These are phyloP conservation scores for Polyploca ridens DNA, from an alignment of 2,888 invertebrate species.

Conservation along the genomic window DNA sequence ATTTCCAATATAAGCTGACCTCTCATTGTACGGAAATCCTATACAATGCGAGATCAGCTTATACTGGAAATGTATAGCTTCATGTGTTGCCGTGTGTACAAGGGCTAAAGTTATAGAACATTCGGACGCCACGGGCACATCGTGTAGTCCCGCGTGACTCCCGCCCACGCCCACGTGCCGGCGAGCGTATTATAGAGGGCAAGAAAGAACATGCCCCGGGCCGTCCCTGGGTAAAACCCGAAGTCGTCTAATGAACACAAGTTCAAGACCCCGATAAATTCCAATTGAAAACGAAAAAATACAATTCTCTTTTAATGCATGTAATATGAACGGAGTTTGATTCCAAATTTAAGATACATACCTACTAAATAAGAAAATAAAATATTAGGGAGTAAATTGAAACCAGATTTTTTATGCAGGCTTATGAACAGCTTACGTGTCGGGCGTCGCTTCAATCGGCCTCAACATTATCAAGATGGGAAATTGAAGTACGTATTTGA, in stretches of 20 bases:
- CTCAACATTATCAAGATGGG: background rate
- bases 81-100: too few species aligned
- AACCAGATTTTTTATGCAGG: background rate
- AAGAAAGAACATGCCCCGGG: conserved; percentile 18
- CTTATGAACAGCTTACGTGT: background rate
- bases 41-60: too few species aligned
- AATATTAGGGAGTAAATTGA: background rate
- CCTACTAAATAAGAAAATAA: background rate
- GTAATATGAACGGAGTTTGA: background rate
- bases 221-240: conserved; percentile 17
- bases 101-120: background rate
- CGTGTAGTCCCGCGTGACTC: conserved; percentile 11
- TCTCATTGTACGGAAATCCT: too few species aligned
- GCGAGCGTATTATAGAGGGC: conserved; percentile 29
- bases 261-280: conserved; percentile 15
- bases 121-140: conserved; percentile 7
- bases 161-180: conserved; percentile 11
- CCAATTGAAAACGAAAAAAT: conserved; percentile 19
- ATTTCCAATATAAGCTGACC: too few species aligned
- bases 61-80: too few species aligned
- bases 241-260: conserved; percentile 25
- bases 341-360: background rate
- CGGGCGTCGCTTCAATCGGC: background rate
- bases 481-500: background rate
- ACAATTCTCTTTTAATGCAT: conserved; percentile 5